Evolutionary conservation across 2,888 invertebrate species (phyloP), one percentile per base, ranked within the genome.

Genomic region (Brachyptera risi): DNA sequence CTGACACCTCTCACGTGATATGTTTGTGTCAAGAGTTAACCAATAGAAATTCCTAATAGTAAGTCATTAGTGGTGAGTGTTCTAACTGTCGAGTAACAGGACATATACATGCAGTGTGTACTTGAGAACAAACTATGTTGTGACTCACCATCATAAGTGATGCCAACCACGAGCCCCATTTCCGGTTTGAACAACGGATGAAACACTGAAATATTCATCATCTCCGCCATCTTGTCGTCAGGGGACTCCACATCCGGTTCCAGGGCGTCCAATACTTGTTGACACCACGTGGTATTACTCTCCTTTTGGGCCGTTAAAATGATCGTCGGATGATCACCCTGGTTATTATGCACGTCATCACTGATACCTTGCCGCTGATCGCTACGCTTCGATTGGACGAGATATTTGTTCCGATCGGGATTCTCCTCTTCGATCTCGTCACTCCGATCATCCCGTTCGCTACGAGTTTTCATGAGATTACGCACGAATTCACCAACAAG

Each of bases 401-500:
- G 50, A 51, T 17, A 9, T 27, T 26, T 2, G 9, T 19, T 17
- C 17, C 42, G 15, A 13, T 24, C n/a, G 17, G 19, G 44, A 15
- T 21, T 11, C 21, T 9, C 44, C 11, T 11, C 11, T 44, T 19
- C 44, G 21, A 4, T 19, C 21, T 3, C 19, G 44, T 21, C 17
- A 21, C 9, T n/a, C 11, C 21, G 23, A 47, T 21, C 21, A 21
- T 47, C 47, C 9, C 47, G 47, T 5, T 47, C 23, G 19, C 47
- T 47, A 1, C 47, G 4, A 13, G 21, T 47, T 11, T 15, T 15
- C 37, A 54, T 35, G 1, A 54, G 37, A 19, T 35, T 54, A 9
- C 54, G 35, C 1, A 54, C 54, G 17, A 54, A 54, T 23, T 54
- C 54, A 37, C 54, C 35, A 17, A 54, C 54, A 5, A 54, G 37